Evolutionary conservation across 2,113 vertebrate species (phyloP).

Genomic region (Gasterosteus aculeatus): DNA sequence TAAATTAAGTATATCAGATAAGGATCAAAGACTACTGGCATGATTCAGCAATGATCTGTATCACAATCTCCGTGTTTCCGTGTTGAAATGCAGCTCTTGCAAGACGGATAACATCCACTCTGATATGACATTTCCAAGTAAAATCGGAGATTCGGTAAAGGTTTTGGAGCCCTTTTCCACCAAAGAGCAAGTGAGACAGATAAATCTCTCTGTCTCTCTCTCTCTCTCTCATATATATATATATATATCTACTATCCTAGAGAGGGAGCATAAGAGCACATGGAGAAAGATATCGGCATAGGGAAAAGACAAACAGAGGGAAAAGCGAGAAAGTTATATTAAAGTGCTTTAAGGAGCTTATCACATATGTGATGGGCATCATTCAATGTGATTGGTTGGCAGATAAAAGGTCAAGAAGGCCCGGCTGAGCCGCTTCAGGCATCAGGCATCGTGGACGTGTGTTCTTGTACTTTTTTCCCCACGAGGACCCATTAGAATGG

Average conservation of each 20-base stretch:
- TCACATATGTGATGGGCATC: conserved; percentile 63
- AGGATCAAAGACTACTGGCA: not conserved
- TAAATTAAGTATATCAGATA: not conserved
- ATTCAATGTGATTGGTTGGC: conserved; percentile 62
- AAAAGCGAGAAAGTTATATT: conserved; percentile 34
- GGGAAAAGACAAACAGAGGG: conserved; percentile 41
- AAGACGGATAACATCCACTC: conserved; percentile 39
- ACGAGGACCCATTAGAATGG: conserved; percentile 20
- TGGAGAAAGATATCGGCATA: conserved; percentile 9
- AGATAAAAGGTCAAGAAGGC: conserved; percentile 51
- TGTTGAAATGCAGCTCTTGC: conserved; percentile 6
- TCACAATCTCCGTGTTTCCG: not conserved
- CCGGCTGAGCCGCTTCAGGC: conserved; percentile 30
- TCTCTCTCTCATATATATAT: not conserved
- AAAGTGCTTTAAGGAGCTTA: conserved; percentile 59
- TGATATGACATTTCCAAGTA: conserved; percentile 51
- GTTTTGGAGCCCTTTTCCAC: conserved; percentile 28
- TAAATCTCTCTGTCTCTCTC: not conserved
- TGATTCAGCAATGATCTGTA: not conserved
- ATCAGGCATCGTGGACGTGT: conserved; percentile 14
- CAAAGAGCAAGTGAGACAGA: conserved; percentile 18
- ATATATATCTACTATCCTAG: not conserved
- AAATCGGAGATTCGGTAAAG: conserved; percentile 28
- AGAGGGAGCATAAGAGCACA: conserved; percentile 8
- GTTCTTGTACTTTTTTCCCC: conserved; percentile 7